Evolutionary conservation across 2,113 vertebrate species (phyloP), one percentile per base, ranked within the genome.

Genomic region (Artemisiospiza belli): DNA sequence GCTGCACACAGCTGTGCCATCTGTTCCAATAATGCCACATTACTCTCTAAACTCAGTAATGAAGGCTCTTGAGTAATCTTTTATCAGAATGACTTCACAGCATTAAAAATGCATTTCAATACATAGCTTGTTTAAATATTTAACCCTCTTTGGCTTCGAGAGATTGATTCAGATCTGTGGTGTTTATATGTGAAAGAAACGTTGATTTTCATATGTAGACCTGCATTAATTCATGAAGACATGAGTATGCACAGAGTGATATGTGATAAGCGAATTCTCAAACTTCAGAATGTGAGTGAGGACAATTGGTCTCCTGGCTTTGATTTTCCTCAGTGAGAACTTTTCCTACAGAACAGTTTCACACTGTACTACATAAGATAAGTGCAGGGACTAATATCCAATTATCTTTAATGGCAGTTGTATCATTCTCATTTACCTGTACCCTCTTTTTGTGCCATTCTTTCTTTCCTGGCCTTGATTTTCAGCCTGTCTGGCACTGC

Each of bases 61-160:
- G 98, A 98, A 98, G 95, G 97, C 98, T 98, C 98, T 97, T 96
- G 97, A 98, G 97, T 97, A 97, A 98, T 98, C 97, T 97, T 98
- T 98, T 97, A 98, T 97, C 97, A 97, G 96, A 98, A 98, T 98
- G 97, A 98, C 98, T 98, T 98, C 94, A 95, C 41, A 1, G 93
- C 97, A 98, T 98, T 98, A 98, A 98, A 98, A 98, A 98, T 98
- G 97, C 97, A 98, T 98, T 98, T 98, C 97, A 97, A 97, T 98
- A 98, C 97, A 98, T 97, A 97, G 97, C 96, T 98, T 98, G 96
- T 98, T 98, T 98, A 98, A 98, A 98, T 98, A 98, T 98, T 98
- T 98, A 98, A 98, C 98, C 97, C 97, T 98, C 97, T 97, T 98
- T 96, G 74, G 96, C 97, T 98, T 97, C 96, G 97, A 97, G 92